Percentiles rank a stretch among this genome's conserved stretches.
phyloP scores from a whole-genome alignment of 2,797 vertebrate genomes.

The Diglossa cyanea region DNA sequence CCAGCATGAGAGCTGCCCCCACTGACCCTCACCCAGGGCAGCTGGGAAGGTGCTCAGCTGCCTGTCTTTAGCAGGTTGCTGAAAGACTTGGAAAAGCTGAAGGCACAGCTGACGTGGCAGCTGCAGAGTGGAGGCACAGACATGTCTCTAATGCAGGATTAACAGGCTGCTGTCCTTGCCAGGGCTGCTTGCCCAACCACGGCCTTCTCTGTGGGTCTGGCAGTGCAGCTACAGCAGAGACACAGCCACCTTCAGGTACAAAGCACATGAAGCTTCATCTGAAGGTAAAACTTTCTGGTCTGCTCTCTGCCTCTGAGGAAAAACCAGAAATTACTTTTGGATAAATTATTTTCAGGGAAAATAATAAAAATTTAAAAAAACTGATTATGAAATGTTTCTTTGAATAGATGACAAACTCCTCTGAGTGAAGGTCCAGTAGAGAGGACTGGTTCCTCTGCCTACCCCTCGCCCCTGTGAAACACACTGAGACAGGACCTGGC shows the following conservation, averaged over 20 bases:
- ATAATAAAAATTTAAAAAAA: background rate
- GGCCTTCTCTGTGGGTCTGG: background rate
- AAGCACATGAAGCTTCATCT: background rate
- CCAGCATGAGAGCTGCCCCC: rapidly evolving
- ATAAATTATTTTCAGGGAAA: background rate
- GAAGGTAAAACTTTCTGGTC: background rate
- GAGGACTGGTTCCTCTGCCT: background rate
- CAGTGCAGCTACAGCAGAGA: background rate
- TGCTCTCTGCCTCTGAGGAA: background rate
- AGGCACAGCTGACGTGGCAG: background rate
- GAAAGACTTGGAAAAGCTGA: background rate
- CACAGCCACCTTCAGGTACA: background rate
- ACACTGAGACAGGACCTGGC: background rate
- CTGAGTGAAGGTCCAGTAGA: background rate
- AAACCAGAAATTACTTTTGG: background rate
- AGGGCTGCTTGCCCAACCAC: background rate
- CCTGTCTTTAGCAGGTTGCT: background rate
- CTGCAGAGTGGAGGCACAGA: background rate
- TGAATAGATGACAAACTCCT: background rate
- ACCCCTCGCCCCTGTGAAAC: rapidly evolving
- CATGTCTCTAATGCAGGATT: background rate
- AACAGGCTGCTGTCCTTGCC: background rate
- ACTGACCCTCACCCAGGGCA: rapidly evolving
- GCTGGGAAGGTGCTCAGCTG: background rate
- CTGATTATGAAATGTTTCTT: background rate